Percentiles rank a stretch among this genome's conserved stretches.
These are phyloP conservation scores for Atractosteus spatula DNA, from an alignment of 2,113 vertebrate genomes.

Conservation along the genomic window DNA sequence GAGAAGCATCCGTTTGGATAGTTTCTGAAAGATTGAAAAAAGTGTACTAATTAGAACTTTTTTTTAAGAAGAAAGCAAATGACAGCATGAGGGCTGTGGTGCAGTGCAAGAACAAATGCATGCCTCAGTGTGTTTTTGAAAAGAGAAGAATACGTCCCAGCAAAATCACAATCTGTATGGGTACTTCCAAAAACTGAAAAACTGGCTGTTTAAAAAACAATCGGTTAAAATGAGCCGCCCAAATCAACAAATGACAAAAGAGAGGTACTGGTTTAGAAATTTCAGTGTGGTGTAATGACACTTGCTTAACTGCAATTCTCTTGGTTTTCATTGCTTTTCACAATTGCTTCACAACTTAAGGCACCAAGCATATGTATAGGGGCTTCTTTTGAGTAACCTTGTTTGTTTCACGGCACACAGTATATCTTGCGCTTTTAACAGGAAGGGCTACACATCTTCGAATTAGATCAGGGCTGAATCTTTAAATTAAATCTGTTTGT, in stretches of 20 bases:
- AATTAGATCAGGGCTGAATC: no score
- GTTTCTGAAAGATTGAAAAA: not conserved
- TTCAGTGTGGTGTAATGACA: constrained; percentile 23
- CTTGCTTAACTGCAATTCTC: constrained; percentile 29
- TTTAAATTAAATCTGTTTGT: not conserved
- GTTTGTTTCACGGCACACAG: constrained; percentile 47
- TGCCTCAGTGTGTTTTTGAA: constrained; percentile 31
- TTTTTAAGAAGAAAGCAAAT: constrained; percentile 25
- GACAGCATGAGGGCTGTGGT: constrained; percentile 19
- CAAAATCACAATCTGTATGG: not conserved
- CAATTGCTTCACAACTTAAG: constrained; percentile 32
- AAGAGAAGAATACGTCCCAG: not conserved
- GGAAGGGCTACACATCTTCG: not conserved
- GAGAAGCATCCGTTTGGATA: constrained; percentile 22
- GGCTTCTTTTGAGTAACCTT: constrained; percentile 9
- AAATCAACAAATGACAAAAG: constrained; percentile 43
- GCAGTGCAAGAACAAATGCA: constrained; percentile 13
- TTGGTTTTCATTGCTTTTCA: constrained; percentile 43
- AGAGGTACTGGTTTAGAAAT: constrained; percentile 32
- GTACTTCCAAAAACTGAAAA: not conserved
- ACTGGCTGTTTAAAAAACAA: constrained; percentile 7
- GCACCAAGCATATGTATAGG: constrained; percentile 36
- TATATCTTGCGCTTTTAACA: constrained; percentile 26
- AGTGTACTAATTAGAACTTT: constrained; percentile 13
- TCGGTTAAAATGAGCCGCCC: constrained; percentile 26